These are phyloP conservation scores for Nothobranchius furzeri DNA, from an alignment of 2,113 vertebrate genomes.

Conservation along the genomic window DNA sequence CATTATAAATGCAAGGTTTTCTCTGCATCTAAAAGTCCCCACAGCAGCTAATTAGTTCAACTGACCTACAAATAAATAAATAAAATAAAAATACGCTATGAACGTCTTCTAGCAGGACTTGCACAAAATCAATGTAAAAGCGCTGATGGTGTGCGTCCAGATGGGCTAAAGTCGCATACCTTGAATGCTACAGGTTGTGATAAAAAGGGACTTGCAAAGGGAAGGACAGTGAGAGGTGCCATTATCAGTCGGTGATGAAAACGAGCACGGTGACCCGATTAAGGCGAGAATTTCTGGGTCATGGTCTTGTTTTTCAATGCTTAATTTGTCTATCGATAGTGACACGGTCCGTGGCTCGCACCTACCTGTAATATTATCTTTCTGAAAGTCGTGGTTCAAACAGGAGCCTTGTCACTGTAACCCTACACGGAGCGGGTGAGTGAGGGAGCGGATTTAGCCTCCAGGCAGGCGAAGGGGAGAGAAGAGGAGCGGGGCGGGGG, in stretches of 20 bases:
- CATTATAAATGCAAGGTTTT: neutral
- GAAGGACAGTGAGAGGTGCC: constrained; percentile 62
- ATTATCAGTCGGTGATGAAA: constrained; percentile 66
- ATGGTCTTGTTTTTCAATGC: constrained; percentile 70
- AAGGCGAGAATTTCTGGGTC: constrained; percentile 72
- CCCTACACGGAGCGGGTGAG: constrained; percentile 64
- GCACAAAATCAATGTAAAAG: constrained; percentile 46
- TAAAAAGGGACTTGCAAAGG: constrained; percentile 56
- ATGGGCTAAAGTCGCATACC: constrained; percentile 35
- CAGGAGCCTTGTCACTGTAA: constrained; percentile 92
- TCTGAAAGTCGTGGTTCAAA: constrained; percentile 87
- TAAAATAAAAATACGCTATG: constrained; percentile 1
- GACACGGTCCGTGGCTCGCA: constrained; percentile 85
- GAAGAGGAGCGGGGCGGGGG: constrained; percentile 17
- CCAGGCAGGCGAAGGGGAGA: constrained; percentile 21
- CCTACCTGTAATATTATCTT: constrained; percentile 96
- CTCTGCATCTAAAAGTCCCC: too few relatives aligned
- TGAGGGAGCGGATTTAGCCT: constrained; percentile 33
- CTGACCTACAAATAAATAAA: constrained; percentile 37
- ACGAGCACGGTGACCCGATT: constrained; percentile 71
- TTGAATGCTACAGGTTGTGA: constrained; percentile 62
- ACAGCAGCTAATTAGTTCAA: constrained; percentile 48
- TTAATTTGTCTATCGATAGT: constrained; percentile 71
- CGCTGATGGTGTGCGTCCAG: constrained; percentile 51
- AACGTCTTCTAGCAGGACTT: constrained; percentile 43